Evolutionary conservation across 2,797 vertebrate species (phyloP).

Genomic region (Holocentrus rufus): DNA sequence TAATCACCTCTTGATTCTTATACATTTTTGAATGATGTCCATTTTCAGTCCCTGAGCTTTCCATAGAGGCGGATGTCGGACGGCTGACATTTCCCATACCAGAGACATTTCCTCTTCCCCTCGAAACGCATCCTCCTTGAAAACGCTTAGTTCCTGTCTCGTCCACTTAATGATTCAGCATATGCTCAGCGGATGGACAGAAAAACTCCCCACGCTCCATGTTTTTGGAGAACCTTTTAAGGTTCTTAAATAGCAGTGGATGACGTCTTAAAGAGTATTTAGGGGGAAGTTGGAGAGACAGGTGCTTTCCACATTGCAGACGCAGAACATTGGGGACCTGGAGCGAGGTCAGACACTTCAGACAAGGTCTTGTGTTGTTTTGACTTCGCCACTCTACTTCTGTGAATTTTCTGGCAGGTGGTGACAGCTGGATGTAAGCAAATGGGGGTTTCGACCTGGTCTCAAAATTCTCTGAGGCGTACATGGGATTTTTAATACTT

Average conservation of each 20-base stretch:
- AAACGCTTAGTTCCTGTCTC: slow-evolving; percentile 58
- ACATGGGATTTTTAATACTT: slow-evolving; percentile 34
- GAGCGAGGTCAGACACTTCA: slow-evolving; percentile 66
- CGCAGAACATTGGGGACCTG: slow-evolving; percentile 58
- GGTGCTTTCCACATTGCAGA: slow-evolving; percentile 74
- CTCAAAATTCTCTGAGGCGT: slow-evolving; percentile 43
- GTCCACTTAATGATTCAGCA: slow-evolving; percentile 53
- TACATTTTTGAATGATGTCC: slow-evolving; percentile 29
- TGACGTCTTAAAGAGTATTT: slow-evolving; percentile 56
- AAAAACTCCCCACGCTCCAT: slow-evolving; percentile 31
- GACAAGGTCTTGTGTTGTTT: slow-evolving; percentile 79
- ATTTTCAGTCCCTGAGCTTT: slow-evolving; percentile 37
- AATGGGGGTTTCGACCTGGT: slow-evolving; percentile 44
- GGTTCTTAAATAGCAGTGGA: slow-evolving; percentile 44
- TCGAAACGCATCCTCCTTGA: slow-evolving; percentile 45
- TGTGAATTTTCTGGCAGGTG: slow-evolving; percentile 71
- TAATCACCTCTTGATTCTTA: slow-evolving; percentile 11
- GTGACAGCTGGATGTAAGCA: slow-evolving; percentile 74
- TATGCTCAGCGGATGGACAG: slow-evolving; percentile 53
- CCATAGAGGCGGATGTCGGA: slow-evolving; percentile 52
- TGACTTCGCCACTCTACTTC: slow-evolving; percentile 73
- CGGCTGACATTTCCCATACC: slow-evolving; percentile 68
- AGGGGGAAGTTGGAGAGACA: slow-evolving; percentile 68
- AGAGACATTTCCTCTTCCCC: slow-evolving; percentile 57
- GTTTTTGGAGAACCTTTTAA: slow-evolving; percentile 58